Percentiles rank a stretch among this genome's conserved stretches.
These are phyloP conservation scores for Sus scrofa DNA, from an alignment of 2,113 vertebrate species.

Conservation along the genomic window T2T-Sscrofa CM000814.6:76447501-76448000, in stretches of 20 bases:
- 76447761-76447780: too few relatives aligned
- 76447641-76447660: background rate
- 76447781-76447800: too few relatives aligned
- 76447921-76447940: background rate
- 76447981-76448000: background rate
- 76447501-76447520: background rate
- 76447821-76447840: too few relatives aligned
- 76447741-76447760: too few relatives aligned
- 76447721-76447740: too few relatives aligned
- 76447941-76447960: background rate
- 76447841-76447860: too few relatives aligned
- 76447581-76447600: background rate
- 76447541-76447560: background rate
- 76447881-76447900: too few relatives aligned
- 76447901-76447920: background rate
- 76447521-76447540: background rate
- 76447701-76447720: background rate
- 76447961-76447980: background rate
- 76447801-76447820: too few relatives aligned
- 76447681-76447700: background rate
- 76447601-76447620: background rate
- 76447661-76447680: background rate
- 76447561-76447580: background rate
- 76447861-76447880: too few relatives aligned
- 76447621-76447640: background rate